These are phyloP conservation scores for Muntiacus muntjak DNA, from an alignment of 2,113 vertebrate species.

Conservation along the genomic window DNA sequence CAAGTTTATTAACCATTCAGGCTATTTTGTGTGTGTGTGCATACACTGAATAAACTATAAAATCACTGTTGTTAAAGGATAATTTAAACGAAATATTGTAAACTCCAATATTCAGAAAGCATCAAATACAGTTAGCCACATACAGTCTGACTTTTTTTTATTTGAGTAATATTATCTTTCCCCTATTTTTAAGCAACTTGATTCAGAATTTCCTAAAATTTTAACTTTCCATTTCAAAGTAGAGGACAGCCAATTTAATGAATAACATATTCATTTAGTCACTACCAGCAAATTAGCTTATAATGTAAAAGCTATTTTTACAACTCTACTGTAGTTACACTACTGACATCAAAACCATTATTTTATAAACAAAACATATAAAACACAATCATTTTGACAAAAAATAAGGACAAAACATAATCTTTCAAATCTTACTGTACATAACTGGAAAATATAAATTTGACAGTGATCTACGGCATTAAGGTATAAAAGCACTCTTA, in stretches of 20 bases:
- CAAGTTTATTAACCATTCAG: not conserved
- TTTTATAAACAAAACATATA: not conserved
- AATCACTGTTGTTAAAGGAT: not conserved
- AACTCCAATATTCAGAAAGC: constrained; percentile 28
- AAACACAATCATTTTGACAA: constrained; percentile 21
- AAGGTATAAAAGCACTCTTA: not conserved
- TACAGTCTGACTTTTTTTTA: not conserved
- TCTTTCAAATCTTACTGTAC: not conserved
- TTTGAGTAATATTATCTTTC: not conserved
- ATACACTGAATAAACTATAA: not conserved
- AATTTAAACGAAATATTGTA: not conserved
- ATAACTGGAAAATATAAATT: not conserved
- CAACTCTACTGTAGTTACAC: not conserved
- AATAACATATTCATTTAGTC: not conserved
- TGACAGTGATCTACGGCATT: not conserved
- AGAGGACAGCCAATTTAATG: not conserved
- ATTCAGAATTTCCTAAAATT: constrained; percentile 41
- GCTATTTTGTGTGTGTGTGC: not conserved
- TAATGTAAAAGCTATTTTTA: not conserved
- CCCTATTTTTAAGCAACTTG: constrained; percentile 17
- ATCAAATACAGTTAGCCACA: constrained; percentile 19
- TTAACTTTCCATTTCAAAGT: constrained; percentile 35
- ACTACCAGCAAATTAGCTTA: constrained; percentile 8
- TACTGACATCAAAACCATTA: not conserved
- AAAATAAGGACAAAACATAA: constrained; percentile 38